Base-by-base conservation (phyloP, 2,888 invertebrate species). In the Pocota personata region DNA sequence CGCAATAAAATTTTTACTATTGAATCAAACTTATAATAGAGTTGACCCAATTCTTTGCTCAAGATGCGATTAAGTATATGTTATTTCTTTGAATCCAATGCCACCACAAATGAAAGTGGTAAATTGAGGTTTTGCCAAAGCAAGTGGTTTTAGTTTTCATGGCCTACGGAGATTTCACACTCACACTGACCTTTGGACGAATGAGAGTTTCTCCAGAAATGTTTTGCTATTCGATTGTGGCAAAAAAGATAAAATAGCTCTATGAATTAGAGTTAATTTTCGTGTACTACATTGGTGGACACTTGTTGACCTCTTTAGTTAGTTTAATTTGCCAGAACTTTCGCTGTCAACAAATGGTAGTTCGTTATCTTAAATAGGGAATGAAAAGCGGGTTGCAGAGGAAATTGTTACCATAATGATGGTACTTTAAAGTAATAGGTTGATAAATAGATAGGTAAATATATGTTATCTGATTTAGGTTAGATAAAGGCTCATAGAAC, bases 81-180 rank as follows among this genome's bases (percentile, higher is more conserved):
- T 55, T 57, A 58, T 46, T 66, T 58, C 27, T 64, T 30, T 30
- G 66, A 32, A 52, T 37, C 46, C 43, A 40, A 43, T 30, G 58
- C 67, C 40, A 35, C 48, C 50, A 48, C 73, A 86, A 86, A 82
- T 71, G 82, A 86, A 86, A 86, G 86, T 86, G 77, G 60, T 66
- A 30, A 55, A 64, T 57, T 76, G 71, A 72, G 32, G 46, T 75
- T 84, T 35, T 14, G 60, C 67, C 55, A 52, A 71, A 46, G 32
- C 37, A 80, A 21, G 32, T 79, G 52, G 50, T 46, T 71, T 48
- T 75, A 40, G 66, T 48, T 82, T 71, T n/a, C 43, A 55, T 43
- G 46, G 58, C 16, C 50, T 35, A 21, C 8, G 32, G 35, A 57
- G 27, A 24, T 52, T 30, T 8, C 12, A 12, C 46, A 52, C 21